Conservation (phyloP, 2,888 invertebrate genomes). For the Hirtodrosophila duncani region DNA sequence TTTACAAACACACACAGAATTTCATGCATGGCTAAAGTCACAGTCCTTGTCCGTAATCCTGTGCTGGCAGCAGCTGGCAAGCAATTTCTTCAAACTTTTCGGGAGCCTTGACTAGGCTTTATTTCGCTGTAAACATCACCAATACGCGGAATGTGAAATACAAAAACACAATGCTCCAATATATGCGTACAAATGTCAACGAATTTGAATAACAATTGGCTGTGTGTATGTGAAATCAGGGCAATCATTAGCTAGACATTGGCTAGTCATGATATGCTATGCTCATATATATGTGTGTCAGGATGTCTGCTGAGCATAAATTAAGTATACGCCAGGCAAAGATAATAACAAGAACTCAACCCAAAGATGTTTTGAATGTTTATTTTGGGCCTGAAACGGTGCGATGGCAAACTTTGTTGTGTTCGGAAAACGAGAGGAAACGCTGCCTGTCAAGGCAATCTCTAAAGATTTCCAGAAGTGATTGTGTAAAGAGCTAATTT, state of each 20-base stretch:
- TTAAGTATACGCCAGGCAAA: slow-evolving; percentile 27
- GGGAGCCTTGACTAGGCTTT: too few species aligned
- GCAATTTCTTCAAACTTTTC: not conserved
- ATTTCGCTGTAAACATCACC: slow-evolving; percentile 23
- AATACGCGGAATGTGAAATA: slow-evolving; percentile 13
- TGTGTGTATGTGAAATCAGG: slow-evolving; percentile 3
- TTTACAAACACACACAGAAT: not conserved
- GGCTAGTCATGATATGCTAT: slow-evolving; percentile 16
- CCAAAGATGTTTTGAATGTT: slow-evolving; percentile 35
- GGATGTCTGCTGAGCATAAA: slow-evolving; percentile 34
- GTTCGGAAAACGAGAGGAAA: too few species aligned
- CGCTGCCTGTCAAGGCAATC: too few species aligned
- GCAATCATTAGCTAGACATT: slow-evolving; percentile 40
- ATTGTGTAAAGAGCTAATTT: too few species aligned
- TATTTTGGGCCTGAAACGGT: slow-evolving; percentile 5
- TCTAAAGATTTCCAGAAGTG: too few species aligned
- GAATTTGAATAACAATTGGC: slow-evolving; percentile 37
- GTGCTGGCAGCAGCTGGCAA: too few species aligned
- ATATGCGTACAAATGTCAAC: not conserved
- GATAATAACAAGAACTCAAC: slow-evolving; percentile 19
- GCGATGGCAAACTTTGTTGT: too few species aligned
- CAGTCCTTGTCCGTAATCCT: too few species aligned
- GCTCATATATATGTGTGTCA: slow-evolving; percentile 23
- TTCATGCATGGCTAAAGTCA: too few species aligned
- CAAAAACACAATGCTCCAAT: too few species aligned